Conservation (phyloP, 2,888 invertebrate species). For the Isotomurus palustris region DNA sequence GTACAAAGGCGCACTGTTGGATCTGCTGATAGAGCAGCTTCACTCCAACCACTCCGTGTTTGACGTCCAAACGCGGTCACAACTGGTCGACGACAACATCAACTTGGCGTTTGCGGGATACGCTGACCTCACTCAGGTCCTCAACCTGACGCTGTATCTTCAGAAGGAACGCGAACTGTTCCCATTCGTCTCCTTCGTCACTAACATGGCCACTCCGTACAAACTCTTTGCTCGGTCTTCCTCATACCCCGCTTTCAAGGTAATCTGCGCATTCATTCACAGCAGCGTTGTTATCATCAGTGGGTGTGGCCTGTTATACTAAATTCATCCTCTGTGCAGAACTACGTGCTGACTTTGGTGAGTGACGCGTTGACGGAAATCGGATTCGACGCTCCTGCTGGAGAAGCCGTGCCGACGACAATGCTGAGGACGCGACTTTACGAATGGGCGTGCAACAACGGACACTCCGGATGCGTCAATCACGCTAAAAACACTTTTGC, state of each 20-base stretch:
- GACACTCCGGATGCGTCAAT: constrained; percentile 21
- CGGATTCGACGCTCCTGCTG: constrained; percentile 19
- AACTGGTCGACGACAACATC: constrained; percentile 36
- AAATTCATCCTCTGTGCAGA: no score
- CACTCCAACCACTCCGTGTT: constrained; percentile 16
- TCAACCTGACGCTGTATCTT: constrained; percentile 33
- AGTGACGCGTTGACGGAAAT: constrained; percentile 24
- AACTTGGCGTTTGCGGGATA: constrained; percentile 30
- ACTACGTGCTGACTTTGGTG: constrained; percentile 27
- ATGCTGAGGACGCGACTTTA: constrained; percentile 34
- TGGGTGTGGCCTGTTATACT: no score
- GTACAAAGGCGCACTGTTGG: constrained; percentile 20
- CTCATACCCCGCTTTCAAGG: constrained; percentile 26
- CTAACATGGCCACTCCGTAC: constrained; percentile 36
- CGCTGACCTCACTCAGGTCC: constrained; percentile 6
- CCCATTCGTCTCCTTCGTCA: constrained; percentile 39
- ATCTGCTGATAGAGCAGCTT: constrained; percentile 26
- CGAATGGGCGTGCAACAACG: constrained; percentile 39
- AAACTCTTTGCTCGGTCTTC: constrained; percentile 30
- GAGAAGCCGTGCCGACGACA: constrained; percentile 21
- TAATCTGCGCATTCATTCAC: no score
- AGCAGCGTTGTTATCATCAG: no score
- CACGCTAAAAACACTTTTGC: constrained; percentile 23
- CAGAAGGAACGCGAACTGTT: constrained; percentile 28
- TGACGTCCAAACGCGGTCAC: constrained; percentile 30